Conservation (phyloP, 2,797 vertebrate genomes). For the Argyrosomus regius region DNA sequence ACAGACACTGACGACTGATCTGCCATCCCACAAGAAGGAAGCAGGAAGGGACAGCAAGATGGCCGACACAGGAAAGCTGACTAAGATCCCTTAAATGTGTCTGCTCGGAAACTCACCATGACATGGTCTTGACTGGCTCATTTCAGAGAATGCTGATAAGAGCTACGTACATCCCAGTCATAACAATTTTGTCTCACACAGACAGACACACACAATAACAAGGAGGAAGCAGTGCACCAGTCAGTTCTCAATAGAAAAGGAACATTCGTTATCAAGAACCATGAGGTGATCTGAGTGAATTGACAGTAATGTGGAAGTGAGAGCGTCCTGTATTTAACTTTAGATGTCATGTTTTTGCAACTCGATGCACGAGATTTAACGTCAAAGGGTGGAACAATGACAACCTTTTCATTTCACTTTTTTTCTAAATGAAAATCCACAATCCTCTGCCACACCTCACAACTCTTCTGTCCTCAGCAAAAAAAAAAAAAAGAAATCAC, state of each 20-base stretch:
- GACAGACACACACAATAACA: neutral
- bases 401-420: neutral
- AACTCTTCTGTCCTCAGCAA: conserved; percentile 18
- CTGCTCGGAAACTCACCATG: conserved; percentile 59
- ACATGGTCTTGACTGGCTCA: conserved; percentile 52
- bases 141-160: conserved; percentile 48
- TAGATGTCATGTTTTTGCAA: conserved; percentile 11
- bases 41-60: conserved; percentile 31
- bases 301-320: conserved; percentile 28
- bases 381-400: neutral
- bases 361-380: neutral
- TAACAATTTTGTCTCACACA: neutral
- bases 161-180: conserved; percentile 12
- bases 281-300: neutral
- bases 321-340: conserved; percentile 13
- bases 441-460: conserved; percentile 35
- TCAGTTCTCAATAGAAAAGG: conserved; percentile 21
- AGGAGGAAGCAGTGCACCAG: neutral
- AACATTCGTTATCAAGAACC: conserved; percentile 9
- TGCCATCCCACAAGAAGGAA: conserved; percentile 20
- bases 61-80: conserved; percentile 60
- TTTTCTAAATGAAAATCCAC: neutral
- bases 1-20: conserved; percentile 1
- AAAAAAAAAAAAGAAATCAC: conserved; percentile 1
- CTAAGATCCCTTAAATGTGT: conserved; percentile 37